Conservation (phyloP, 1,140 invertebrate species). For the Pseudomyrmex dendroicus region DNA sequence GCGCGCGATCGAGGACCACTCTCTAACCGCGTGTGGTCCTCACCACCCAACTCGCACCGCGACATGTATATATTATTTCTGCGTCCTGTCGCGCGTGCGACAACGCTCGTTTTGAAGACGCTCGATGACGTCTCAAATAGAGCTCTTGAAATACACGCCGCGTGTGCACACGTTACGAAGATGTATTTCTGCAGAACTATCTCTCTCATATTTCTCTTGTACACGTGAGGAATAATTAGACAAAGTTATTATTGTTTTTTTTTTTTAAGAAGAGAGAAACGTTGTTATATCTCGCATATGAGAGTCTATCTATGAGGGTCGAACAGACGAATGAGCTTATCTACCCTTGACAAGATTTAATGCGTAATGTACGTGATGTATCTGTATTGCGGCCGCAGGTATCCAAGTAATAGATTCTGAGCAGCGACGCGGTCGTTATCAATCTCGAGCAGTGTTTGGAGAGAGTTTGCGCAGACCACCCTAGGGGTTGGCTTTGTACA, state of each 20-base stretch:
- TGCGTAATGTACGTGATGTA: slow-evolving; percentile 76
- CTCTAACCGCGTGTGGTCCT: slow-evolving; percentile 57
- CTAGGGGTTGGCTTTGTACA: slow-evolving; percentile 71
- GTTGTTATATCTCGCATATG: neutral
- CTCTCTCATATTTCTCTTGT: neutral
- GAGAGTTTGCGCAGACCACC: slow-evolving; percentile 70
- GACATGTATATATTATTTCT: slow-evolving; percentile 67
- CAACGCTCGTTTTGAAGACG: neutral
- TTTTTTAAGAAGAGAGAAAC: neutral
- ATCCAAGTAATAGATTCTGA: slow-evolving; percentile 80
- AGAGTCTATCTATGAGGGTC: neutral
- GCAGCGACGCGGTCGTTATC: slow-evolving; percentile 79
- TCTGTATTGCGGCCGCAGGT: slow-evolving; percentile 66
- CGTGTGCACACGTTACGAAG: neutral
- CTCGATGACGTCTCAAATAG: neutral
- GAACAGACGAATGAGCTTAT: slow-evolving; percentile 17
- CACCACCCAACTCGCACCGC: neutral
- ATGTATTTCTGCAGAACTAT: neutral
- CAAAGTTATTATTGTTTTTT: neutral
- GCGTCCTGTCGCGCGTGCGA: slow-evolving; percentile 2
- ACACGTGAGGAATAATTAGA: neutral
- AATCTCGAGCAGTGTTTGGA: slow-evolving; percentile 74
- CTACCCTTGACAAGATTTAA: slow-evolving; percentile 50
- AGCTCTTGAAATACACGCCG: neutral
- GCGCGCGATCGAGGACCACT: slow-evolving; percentile 54